phyloP scores from a whole-genome alignment of 2,797 vertebrate species.

The Melanotaenia parkinsoni region DNA sequence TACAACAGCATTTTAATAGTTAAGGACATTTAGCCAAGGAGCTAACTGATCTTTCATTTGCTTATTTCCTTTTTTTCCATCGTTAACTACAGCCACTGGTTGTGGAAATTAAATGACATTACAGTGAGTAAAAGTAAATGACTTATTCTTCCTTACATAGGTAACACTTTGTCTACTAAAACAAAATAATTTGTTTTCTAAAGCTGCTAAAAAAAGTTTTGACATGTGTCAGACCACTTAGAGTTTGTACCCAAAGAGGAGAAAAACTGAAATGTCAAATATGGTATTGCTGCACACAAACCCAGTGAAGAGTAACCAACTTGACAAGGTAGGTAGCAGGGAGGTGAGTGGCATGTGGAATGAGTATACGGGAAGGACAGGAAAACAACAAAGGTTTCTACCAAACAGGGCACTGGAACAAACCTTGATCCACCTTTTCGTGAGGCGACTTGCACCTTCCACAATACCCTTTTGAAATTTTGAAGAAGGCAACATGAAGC shows the following conservation, averaged over 20 bases:
- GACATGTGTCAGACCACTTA: conserved; percentile 43
- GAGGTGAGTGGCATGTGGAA: conserved; percentile 55
- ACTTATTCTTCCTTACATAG: not conserved
- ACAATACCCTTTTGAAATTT: conserved; percentile 86
- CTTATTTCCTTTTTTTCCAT: not conserved
- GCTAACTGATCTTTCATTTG: too few species aligned
- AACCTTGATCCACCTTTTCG: conserved; percentile 97
- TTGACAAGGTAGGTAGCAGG: conserved; percentile 61
- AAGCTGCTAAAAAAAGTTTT: conserved; percentile 33
- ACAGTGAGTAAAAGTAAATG: not conserved
- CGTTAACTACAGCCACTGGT: not conserved
- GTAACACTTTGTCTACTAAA: not conserved
- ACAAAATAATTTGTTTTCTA: conserved; percentile 3
- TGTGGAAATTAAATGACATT: not conserved
- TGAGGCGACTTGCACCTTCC: conserved; percentile 87
- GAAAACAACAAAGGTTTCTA: conserved; percentile 50
- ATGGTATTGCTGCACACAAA: conserved; percentile 62
- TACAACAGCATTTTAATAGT: not conserved
- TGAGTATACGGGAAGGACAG: conserved; percentile 18
- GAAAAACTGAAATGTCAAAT: conserved; percentile 59
- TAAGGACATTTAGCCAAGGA: not conserved
- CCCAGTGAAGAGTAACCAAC: conserved; percentile 64
- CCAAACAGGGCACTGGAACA: conserved; percentile 80
- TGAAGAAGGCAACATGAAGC: conserved; percentile 61
- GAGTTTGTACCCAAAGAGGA: conserved; percentile 29